These are phyloP conservation scores for Meganola albula DNA, from an alignment of 2,888 invertebrate genomes.

Conservation along the genomic window DNA sequence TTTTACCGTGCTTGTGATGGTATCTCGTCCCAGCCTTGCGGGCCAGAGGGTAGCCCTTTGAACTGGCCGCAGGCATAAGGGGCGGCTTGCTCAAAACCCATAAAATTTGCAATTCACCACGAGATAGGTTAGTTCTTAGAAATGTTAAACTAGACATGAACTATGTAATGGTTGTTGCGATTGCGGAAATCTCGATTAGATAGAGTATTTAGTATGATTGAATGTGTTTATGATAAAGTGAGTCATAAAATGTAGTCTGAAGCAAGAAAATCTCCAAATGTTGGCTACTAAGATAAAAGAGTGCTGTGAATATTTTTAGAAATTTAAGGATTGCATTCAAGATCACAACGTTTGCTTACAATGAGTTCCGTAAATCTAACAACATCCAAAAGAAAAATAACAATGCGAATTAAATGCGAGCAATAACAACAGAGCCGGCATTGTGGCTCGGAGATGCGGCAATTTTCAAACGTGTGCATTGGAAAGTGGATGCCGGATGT, in stretches of 20 bases:
- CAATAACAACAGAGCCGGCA: slow-evolving; percentile 26
- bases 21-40: slow-evolving; percentile 34
- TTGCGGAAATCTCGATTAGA: too few species aligned
- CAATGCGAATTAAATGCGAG: slow-evolving; percentile 4
- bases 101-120: slow-evolving; percentile 54
- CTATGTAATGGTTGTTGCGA: slow-evolving; percentile 35
- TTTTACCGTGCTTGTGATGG: slow-evolving; percentile 17
- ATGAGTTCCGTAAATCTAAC: too few species aligned
- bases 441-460: slow-evolving; percentile 40
- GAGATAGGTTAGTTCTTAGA: slow-evolving; percentile 44
- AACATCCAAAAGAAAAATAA: slow-evolving; percentile 4
- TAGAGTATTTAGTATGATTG: too few species aligned
- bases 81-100: slow-evolving; percentile 40
- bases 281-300: too few species aligned
- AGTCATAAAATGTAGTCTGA: too few species aligned
- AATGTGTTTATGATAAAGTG: too few species aligned
- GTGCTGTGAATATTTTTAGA: slow-evolving; percentile 2
- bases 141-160: too few species aligned
- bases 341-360: too few species aligned
- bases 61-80: slow-evolving; percentile 57
- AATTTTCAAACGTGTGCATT: slow-evolving; percentile 47
- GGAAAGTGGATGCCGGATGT: slow-evolving; percentile 57
- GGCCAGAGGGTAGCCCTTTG: slow-evolving; percentile 55
- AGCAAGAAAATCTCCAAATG: too few species aligned
- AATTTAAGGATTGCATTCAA: too few species aligned